Base-by-base conservation (phyloP, 2,797 vertebrate genomes). In the Hydrocynus forskahlii region DNA sequence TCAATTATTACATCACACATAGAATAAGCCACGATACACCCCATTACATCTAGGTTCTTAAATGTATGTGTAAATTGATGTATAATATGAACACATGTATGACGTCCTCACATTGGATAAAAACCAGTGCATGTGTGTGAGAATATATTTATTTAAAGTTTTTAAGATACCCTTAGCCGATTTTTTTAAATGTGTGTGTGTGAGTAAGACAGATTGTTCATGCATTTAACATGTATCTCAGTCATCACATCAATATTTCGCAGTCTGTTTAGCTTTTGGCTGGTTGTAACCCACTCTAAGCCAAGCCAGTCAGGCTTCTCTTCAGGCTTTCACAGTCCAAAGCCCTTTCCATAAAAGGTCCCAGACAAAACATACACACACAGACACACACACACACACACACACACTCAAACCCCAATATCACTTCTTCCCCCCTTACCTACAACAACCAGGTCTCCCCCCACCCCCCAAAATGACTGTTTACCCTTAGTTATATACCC, bases 391-490 rank as follows among this genome's bases (percentile, higher is more conserved):
- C 79, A 60, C 5, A 60, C 40, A 40, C 59, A 55, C 62, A 55
- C 38, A 45, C 63, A 50, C 54, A 76, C 68, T 77, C 57, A 68
- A 59, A 19, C 4, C 1, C 16, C 79, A 81, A 59, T 75, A 72
- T 16, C 38, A 16, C 67, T 73, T 43, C 59, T 66, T 54, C 62
- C 43, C 17, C 25, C 48, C 55, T 72, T 82, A 74, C 81, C 78
- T 79, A 73, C 81, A 69, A 45, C 59, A 78, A 79, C 83, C 76
- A 64, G 71, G 12, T 63, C 74, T 68, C 80, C 48, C 43, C 71
- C 29, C 50, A 52, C 50, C 12, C 4, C 12, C 60, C 73, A 74
- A 76, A 81, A 73, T 45, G 52, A 54, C 68, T 10, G 25, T 52
- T 77, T 59, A 69, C 72, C 77, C 59, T 73, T 54, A 63, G 45